A percentile compares a stretch with the other conserved stretches of the same genome.
phyloP scores from a whole-genome alignment of 1,140 invertebrate genomes.

The Bactericera cockerelli region DNA sequence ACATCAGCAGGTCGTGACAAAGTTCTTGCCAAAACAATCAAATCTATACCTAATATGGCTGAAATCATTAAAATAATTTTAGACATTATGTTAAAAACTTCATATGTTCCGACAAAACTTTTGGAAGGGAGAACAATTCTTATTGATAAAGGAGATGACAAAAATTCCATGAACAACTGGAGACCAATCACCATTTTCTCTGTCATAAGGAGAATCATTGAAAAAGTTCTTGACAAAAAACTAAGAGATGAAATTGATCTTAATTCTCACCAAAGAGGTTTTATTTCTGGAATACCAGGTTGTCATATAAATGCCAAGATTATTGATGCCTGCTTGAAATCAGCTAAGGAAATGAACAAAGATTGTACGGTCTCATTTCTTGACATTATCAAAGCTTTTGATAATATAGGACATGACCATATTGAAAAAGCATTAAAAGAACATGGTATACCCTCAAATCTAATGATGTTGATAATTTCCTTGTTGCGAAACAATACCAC shows the following conservation, averaged over 20 bases:
- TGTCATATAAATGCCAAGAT: background rate
- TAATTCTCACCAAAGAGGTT: no score
- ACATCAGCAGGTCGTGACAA: background rate
- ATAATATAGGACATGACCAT: no score
- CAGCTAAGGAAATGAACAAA: background rate
- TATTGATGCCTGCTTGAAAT: no score
- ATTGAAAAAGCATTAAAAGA: background rate
- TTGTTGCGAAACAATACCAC: background rate
- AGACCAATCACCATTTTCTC: no score
- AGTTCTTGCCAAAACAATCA: background rate
- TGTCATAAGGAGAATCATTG: background rate
- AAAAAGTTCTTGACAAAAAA: background rate
- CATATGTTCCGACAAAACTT: background rate
- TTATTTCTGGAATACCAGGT: background rate
- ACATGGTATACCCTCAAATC: background rate
- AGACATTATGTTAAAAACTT: background rate
- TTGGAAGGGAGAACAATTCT: background rate
- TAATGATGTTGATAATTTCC: background rate
- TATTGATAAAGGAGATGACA: background rate
- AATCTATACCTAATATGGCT: background rate
- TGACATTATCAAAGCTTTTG: no score
- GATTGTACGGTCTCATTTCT: background rate
- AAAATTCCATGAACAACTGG: background rate
- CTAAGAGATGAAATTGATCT: no score
- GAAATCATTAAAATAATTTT: background rate